Conservation (phyloP, 2,888 invertebrate genomes). For the Ectemnius cavifrons region DNA sequence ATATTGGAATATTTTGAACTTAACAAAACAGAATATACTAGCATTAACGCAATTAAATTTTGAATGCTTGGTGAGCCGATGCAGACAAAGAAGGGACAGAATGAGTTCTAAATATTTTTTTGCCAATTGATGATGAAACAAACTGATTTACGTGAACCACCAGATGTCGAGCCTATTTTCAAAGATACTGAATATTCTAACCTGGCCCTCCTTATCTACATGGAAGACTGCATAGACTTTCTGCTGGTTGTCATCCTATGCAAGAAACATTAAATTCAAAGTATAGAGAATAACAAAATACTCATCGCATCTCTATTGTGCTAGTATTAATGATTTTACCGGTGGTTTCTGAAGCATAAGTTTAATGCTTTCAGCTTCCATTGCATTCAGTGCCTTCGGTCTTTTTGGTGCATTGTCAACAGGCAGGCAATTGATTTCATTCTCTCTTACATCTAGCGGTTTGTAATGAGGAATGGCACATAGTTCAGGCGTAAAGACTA, state of each 20-base stretch:
- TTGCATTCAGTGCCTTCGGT: slow-evolving; percentile 85
- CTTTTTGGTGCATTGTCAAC: slow-evolving; percentile 84
- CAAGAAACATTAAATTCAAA: slow-evolving; percentile 71
- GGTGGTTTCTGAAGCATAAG: slow-evolving; percentile 82
- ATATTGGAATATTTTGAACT: too few relatives aligned
- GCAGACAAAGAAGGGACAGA: slow-evolving; percentile 66
- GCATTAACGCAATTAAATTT: too few relatives aligned
- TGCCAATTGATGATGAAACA: slow-evolving; percentile 33
- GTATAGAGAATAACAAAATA: slow-evolving; percentile 41
- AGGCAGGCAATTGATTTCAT: slow-evolving; percentile 87
- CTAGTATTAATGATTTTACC: slow-evolving; percentile 75
- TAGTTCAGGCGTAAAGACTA: slow-evolving; percentile 91
- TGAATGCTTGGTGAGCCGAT: slow-evolving; percentile 13
- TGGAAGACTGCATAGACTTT: slow-evolving; percentile 78
- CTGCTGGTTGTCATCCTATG: slow-evolving; percentile 78
- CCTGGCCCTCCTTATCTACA: slow-evolving; percentile 79
- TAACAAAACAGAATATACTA: too few relatives aligned
- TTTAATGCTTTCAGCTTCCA: slow-evolving; percentile 86
- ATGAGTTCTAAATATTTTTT: slow-evolving; percentile 51
- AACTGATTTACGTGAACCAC: slow-evolving; percentile 42
- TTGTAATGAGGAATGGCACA: slow-evolving; percentile 94
- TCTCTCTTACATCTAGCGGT: slow-evolving; percentile 87
- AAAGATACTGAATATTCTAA: slow-evolving; percentile 73
- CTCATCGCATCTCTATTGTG: too few relatives aligned
- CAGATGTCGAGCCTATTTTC: slow-evolving; percentile 59